phyloP scores from a whole-genome alignment of 2,888 invertebrate species.

The Smittia aterrima region DNA sequence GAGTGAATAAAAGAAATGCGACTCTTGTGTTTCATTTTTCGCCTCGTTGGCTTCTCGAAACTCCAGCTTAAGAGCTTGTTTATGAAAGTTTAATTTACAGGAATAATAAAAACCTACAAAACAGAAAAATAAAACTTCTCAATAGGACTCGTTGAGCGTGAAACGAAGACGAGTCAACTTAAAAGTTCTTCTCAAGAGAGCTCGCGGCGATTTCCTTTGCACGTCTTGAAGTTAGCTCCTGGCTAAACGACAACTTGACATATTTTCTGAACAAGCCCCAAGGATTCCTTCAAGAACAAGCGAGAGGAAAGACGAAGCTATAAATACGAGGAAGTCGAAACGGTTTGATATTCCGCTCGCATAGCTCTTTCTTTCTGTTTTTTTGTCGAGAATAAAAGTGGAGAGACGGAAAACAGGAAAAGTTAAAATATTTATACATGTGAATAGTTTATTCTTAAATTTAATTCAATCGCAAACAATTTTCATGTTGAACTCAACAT shows the following conservation, averaged over 20 bases:
- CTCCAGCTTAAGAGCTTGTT: background rate
- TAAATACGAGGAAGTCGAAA: conserved; percentile 4
- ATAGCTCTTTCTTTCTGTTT: background rate
- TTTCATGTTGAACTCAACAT: conserved; percentile 30
- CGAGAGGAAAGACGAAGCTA: background rate
- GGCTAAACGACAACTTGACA: background rate
- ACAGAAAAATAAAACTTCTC: too few relatives aligned
- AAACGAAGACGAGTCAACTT: background rate
- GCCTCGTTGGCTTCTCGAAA: background rate
- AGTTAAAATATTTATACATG: conserved; percentile 6
- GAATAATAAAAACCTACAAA: conserved; percentile 2
- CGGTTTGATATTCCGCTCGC: conserved; percentile 27
- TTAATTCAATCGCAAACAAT: conserved; percentile 40
- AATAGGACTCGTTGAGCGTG: too few relatives aligned
- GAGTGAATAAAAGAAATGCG: background rate
- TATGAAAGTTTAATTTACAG: conserved; percentile 15
- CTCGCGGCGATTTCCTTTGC: too few relatives aligned
- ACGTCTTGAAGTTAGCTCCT: background rate
- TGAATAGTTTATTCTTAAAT: conserved; percentile 7
- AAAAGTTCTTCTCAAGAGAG: background rate
- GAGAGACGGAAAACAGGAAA: conserved; percentile 14
- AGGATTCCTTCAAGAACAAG: background rate
- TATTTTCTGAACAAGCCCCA: too few relatives aligned
- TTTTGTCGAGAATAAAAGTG: background rate
- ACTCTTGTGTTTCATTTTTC: too few relatives aligned